Evolutionary conservation across 2,797 vertebrate genomes (phyloP).

Genomic region (Anabacerthia variegaticeps): DNA sequence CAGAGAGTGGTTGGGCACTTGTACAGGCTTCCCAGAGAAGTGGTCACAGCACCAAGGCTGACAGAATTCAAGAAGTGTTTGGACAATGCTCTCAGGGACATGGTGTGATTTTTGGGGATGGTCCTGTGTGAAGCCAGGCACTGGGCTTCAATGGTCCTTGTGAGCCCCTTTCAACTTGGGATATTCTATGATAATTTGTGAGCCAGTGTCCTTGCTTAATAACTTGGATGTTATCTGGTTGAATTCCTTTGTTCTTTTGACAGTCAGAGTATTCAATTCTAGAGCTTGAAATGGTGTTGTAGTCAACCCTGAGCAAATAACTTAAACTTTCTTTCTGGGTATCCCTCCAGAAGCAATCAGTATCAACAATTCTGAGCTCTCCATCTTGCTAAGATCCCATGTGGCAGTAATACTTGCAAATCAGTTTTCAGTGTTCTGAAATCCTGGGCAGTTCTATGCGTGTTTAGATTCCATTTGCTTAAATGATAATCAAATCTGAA

Average conservation of each 20-base stretch:
- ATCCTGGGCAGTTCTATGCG: background rate
- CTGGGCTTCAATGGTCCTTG: background rate
- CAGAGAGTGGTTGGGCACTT: background rate
- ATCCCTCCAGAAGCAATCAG: background rate
- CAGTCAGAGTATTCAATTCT: background rate
- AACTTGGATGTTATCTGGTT: background rate
- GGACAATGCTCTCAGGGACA: background rate
- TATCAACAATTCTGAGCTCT: background rate
- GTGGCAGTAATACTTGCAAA: background rate
- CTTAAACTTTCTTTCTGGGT: background rate
- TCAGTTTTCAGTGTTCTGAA: background rate
- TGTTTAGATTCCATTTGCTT: background rate
- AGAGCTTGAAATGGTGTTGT: background rate
- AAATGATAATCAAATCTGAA: background rate
- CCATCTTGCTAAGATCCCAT: background rate
- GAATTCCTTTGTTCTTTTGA: background rate
- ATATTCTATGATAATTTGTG: background rate
- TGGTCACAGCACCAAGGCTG: background rate
- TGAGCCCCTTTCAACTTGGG: background rate
- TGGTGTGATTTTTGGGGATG: background rate
- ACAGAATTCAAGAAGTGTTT: background rate
- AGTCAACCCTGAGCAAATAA: background rate
- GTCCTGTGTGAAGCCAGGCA: background rate
- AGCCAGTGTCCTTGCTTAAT: background rate
- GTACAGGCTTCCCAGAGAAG: background rate